phyloP scores from a whole-genome alignment of 1,140 invertebrate species.

The Megalonaias nervosa region DNA sequence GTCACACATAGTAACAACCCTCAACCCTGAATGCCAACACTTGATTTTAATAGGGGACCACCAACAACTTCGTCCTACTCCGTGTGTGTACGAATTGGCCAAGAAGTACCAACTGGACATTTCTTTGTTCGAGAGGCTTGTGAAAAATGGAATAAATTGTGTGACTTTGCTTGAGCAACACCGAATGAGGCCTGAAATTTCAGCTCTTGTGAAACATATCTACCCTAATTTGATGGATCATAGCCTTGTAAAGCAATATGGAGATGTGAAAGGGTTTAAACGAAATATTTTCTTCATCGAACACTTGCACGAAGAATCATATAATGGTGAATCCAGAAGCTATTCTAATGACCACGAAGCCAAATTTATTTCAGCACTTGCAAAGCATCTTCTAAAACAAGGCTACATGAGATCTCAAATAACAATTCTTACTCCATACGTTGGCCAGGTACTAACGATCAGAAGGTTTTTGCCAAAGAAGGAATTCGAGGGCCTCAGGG shows the following conservation, averaged over 20 bases:
- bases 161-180: conserved; percentile 58
- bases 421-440: conserved; percentile 70
- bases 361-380: conserved; percentile 57
- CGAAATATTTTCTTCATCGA: conserved; percentile 69
- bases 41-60: conserved; percentile 88
- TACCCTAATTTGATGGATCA: conserved; percentile 68
- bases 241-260: conserved; percentile 50
- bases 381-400: conserved; percentile 68
- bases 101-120: conserved; percentile 69
- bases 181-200: conserved; percentile 66
- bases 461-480: conserved; percentile 59
- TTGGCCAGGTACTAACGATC: conserved; percentile 64
- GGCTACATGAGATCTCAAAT: conserved; percentile 64
- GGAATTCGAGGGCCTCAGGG: conserved; percentile 57
- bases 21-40: conserved; percentile 83
- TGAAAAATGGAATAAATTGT: conserved; percentile 66
- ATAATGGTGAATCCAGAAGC: conserved; percentile 63
- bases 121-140: conserved; percentile 71
- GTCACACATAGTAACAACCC: conserved; percentile 64
- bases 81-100: conserved; percentile 67
- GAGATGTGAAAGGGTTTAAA: conserved; percentile 63
- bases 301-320: conserved; percentile 60
- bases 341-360: conserved; percentile 67
- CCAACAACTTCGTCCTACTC: conserved; percentile 72
- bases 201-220: conserved; percentile 65